Evolutionary conservation across 1,140 invertebrate species (phyloP), one percentile per base, ranked within the genome.

Genomic region (Globodera ellingtonae): DNA sequence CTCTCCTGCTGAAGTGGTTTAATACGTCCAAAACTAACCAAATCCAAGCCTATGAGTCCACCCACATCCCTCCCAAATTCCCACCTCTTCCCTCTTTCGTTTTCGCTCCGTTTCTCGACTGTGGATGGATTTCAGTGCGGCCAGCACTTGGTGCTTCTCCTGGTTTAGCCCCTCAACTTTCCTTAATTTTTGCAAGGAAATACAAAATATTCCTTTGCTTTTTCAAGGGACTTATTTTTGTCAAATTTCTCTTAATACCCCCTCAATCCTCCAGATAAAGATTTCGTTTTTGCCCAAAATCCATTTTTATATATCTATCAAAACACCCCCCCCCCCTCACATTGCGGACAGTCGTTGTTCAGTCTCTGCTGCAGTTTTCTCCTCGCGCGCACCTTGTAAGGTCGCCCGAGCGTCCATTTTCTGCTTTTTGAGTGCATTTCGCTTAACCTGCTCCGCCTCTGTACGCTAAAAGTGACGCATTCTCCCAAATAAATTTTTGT

Each of bases 381-480:
- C 75, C 65, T 77, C 69, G 1, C 75, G 62, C 13, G 75, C 75
- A 77, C 69, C 46, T 77, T 79, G 81, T 18, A 82, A 48, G 13
- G 67, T 82, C 8, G 81, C 81, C 15, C 81, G 81, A 15, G 79
- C 81, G 56, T 83, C 78, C 71, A 72, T 82, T 52, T 82, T 82
- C 44, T 83, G 79, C 48, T 82, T 82, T 74, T 70, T 82, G 10
- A 82, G 48, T n/a, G 81, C 81, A 71, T 82, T 83, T 82, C 79
- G 74, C 21, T 83, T 62, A 4, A 70, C 81, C 35, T 82, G 70
- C 46, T 82, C 81, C 7, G 76, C 81, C 69, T 82, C 72, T 1
- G 81, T 72, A 21, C 81, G 66, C 71, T 82, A 62, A 70, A 70
- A 44, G 8, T 18, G 15, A 18, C 15, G n/a, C 7, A 21, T 10